Evolutionary conservation across 1,140 invertebrate genomes (phyloP).

Genomic region (Drepana arcuata): DNA sequence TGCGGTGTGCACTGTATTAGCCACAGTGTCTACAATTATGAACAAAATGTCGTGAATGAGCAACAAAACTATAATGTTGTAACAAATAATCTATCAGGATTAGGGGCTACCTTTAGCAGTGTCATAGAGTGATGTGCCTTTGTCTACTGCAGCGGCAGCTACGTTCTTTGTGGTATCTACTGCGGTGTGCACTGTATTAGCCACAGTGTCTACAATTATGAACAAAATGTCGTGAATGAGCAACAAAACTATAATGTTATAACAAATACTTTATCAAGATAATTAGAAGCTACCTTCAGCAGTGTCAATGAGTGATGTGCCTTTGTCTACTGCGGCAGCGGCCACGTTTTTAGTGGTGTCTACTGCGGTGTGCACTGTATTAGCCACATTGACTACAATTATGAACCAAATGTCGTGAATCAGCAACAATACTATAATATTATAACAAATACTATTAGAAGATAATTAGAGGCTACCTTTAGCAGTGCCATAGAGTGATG

Average conservation of each 20-base stretch:
- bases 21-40: conserved; percentile 21
- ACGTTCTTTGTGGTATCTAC: conserved; percentile 32
- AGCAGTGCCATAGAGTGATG: conserved; percentile 18
- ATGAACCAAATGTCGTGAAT: no score
- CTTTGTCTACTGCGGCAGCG: conserved; percentile 21
- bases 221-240: no score
- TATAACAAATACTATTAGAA: no score
- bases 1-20: conserved; percentile 13
- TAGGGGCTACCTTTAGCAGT: conserved; percentile 24
- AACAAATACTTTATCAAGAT: neutral
- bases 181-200: conserved; percentile 17
- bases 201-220: conserved; percentile 21
- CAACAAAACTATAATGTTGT: no score
- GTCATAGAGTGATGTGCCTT: conserved; percentile 21
- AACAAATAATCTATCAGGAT: no score
- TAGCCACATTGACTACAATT: conserved; percentile 24
- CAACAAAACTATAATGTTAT: no score
- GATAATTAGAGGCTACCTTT: no score
- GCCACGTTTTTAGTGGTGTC: conserved; percentile 31
- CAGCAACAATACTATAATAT: no score
- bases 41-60: no score
- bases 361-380: conserved; percentile 20
- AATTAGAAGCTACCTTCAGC: conserved; percentile 26
- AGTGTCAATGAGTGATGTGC: conserved; percentile 18
- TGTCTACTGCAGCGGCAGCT: conserved; percentile 22